A percentile compares a stretch with the other conserved stretches of the same genome.
Evolutionary conservation across 2,888 invertebrate species (phyloP).

Genomic region (Bellardia pandia): DNA sequence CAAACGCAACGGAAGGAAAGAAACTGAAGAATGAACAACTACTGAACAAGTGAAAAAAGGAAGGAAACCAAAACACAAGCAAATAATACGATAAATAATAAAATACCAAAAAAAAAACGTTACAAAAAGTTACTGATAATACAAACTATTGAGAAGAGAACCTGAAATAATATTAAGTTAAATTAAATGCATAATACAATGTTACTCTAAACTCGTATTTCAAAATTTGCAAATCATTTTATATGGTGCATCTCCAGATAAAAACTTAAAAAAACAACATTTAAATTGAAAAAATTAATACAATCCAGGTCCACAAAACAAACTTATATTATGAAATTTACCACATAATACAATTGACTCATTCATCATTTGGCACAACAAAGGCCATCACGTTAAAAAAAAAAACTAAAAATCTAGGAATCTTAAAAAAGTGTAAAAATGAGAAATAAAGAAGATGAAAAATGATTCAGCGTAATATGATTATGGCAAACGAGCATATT

Average conservation of each 20-base stretch:
- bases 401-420: neutral
- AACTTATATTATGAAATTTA: constrained; percentile 45
- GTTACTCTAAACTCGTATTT: neutral
- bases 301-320: neutral
- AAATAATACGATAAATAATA: constrained; percentile 22
- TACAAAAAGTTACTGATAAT: neutral
- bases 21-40: constrained; percentile 42
- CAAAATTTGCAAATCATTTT: constrained; percentile 14
- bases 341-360: constrained; percentile 17
- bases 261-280: neutral
- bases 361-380: constrained; percentile 63
- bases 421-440: neutral
- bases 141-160: constrained; percentile 7
- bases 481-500: constrained; percentile 49
- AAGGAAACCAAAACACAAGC: constrained; percentile 27
- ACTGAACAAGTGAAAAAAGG: constrained; percentile 21
- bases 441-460: constrained; percentile 41
- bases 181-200: neutral
- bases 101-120: constrained; percentile 5
- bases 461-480: constrained; percentile 50
- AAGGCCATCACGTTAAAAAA: constrained; percentile 28
- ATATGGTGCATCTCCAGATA: neutral
- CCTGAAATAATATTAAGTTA: neutral
- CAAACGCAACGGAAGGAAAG: constrained; percentile 56
- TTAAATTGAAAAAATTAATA: neutral